Evolutionary conservation across 2,113 vertebrate species (phyloP).

Genomic region (Nothoprocta perdicaria): DNA sequence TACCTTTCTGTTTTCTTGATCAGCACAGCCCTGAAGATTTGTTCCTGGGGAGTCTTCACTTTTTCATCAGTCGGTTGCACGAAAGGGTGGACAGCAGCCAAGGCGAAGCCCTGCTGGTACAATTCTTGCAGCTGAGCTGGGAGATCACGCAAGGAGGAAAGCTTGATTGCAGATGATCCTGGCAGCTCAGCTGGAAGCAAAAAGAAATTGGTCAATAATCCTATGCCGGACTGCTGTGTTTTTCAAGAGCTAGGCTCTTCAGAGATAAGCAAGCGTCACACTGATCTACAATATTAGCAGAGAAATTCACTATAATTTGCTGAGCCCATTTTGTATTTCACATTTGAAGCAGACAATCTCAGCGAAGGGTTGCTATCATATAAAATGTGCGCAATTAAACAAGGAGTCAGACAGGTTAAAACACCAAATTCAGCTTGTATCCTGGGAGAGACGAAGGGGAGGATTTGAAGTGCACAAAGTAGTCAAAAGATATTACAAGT

Average conservation of each 20-base stretch:
- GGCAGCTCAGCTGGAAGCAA: constrained; percentile 78
- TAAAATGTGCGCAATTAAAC: constrained; percentile 4
- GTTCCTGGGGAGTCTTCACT: constrained; percentile 86
- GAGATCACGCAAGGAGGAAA: constrained; percentile 90
- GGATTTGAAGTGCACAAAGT: constrained; percentile 9
- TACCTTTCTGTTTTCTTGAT: constrained; percentile 92
- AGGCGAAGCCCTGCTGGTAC: constrained; percentile 92
- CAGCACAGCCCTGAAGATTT: constrained; percentile 93
- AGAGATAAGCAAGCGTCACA: constrained; percentile 28
- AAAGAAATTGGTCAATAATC: constrained; percentile 58
- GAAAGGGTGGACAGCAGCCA: constrained; percentile 93
- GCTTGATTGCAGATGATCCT: constrained; percentile 87
- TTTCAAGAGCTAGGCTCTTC: constrained; percentile 39
- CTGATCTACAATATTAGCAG: not conserved
- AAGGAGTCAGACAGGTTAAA: constrained; percentile 10
- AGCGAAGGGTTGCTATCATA: not conserved
- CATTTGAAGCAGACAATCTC: constrained; percentile 1
- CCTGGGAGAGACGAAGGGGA: not conserved
- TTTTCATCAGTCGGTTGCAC: constrained; percentile 87
- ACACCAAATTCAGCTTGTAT: not conserved
- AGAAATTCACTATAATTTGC: not conserved
- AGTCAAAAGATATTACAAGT: not conserved
- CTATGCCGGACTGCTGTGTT: not conserved
- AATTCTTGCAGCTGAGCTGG: constrained; percentile 91
- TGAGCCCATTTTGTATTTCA: not conserved